Evolutionary conservation across 2,113 vertebrate species (phyloP).

Genomic region (Emberiza fucata): DNA sequence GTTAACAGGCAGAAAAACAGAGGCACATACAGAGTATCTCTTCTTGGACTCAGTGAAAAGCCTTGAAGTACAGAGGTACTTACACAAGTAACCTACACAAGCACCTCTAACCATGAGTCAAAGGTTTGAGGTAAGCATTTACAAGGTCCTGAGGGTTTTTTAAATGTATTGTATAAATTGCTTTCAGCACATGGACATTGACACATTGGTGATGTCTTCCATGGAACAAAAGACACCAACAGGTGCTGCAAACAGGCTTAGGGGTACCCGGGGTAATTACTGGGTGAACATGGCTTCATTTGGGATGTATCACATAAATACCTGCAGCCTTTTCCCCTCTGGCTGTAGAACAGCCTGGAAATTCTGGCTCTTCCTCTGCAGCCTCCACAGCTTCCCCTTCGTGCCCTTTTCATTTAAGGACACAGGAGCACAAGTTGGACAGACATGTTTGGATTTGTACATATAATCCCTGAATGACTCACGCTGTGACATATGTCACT

Average conservation of each 20-base stretch:
- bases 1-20: conserved; percentile 38
- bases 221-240: neutral
- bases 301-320: neutral
- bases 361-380: neutral
- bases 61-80: neutral
- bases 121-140: neutral
- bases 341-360: neutral
- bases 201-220: neutral
- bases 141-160: neutral
- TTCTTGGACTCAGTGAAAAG: neutral
- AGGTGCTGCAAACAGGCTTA: neutral
- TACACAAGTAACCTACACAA: neutral
- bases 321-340: neutral
- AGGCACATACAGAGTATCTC: neutral
- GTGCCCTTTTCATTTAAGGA: neutral
- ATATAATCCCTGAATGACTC: conserved; percentile 10
- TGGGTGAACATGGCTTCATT: neutral
- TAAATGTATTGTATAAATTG: neutral
- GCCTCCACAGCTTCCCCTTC: neutral
- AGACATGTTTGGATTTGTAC: conserved; percentile 2
- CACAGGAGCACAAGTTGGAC: neutral
- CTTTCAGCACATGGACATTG: neutral
- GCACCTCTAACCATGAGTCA: neutral
- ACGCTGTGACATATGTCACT: conserved; percentile 7
- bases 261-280: neutral